Conservation (phyloP, 2,888 invertebrate species). For the Drosophila sordidapex region DNA sequence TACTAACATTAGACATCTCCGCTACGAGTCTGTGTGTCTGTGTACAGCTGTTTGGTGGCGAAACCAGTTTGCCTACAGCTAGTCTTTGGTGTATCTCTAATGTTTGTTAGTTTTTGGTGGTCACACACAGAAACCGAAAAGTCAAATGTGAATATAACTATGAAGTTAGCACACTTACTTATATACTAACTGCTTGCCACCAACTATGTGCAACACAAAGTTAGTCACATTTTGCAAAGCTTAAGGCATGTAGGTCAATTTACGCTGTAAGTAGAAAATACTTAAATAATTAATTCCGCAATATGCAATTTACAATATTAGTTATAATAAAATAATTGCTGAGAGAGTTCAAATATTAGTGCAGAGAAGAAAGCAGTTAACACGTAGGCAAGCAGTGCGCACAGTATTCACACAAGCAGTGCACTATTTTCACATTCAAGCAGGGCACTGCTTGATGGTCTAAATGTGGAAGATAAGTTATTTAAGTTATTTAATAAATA, state of each 20-base stretch:
- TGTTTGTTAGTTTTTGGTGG: constrained; percentile 32
- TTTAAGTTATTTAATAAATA: not conserved
- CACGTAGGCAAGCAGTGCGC: not conserved
- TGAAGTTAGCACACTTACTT: not conserved
- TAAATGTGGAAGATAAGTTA: no score
- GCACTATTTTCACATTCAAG: not conserved
- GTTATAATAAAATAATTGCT: not conserved
- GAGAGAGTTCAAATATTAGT: not conserved
- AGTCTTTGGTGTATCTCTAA: constrained; percentile 33
- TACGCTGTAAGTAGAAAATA: not conserved
- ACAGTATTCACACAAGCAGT: not conserved
- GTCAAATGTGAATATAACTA: constrained; percentile 49
- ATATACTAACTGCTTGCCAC: constrained; percentile 18
- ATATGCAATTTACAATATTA: not conserved
- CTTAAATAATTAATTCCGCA: not conserved
- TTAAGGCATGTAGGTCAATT: not conserved
- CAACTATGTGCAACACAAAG: constrained; percentile 13
- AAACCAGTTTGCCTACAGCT: constrained; percentile 64
- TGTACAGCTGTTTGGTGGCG: constrained; percentile 65
- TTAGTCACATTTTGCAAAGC: not conserved
- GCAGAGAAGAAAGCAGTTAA: constrained; percentile 29
- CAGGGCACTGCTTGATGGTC: constrained; percentile 20
- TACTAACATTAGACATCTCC: constrained; percentile 35
- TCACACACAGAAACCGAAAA: constrained; percentile 33
- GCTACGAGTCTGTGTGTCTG: constrained; percentile 21